Percentiles rank a stretch among this genome's conserved stretches.
phyloP scores from a whole-genome alignment of 92 coral and sea anemone genomes.

The Palythoa caribaeorum region DNA sequence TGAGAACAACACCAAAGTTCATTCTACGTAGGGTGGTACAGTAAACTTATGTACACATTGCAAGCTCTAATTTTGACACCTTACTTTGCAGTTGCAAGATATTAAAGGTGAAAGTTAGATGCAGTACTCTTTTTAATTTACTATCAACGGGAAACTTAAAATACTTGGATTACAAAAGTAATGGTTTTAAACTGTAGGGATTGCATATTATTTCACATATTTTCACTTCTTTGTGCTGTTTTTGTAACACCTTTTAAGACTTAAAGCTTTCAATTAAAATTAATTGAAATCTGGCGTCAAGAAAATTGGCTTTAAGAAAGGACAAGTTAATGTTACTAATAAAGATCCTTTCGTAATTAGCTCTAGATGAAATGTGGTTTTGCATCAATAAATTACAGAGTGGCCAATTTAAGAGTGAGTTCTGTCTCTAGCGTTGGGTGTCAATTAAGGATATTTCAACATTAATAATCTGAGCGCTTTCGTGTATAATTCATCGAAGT shows the following conservation, averaged over 20 bases:
- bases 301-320: not conserved
- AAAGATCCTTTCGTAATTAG: not conserved
- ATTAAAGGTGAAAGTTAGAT: too few relatives aligned
- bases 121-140: too few relatives aligned
- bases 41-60: too few relatives aligned
- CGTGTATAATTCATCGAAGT: not conserved
- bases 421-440: not conserved
- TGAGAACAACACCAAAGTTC: too few relatives aligned
- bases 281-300: not conserved
- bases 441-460: not conserved
- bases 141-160: too few relatives aligned
- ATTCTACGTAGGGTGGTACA: too few relatives aligned
- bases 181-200: too few relatives aligned
- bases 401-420: not conserved
- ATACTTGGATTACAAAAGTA: too few relatives aligned
- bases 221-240: not conserved
- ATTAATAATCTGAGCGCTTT: not conserved
- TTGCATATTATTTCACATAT: too few relatives aligned
- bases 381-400: not conserved
- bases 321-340: not conserved
- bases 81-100: too few relatives aligned
- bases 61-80: too few relatives aligned
- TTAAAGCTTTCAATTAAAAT: not conserved
- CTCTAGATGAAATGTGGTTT: slow-evolving; percentile 5
- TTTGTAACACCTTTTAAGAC: not conserved